Evolutionary conservation across 2,888 invertebrate genomes (phyloP), one percentile per base, ranked within the genome.

Genomic region (Opisthograptis luteolata): DNA sequence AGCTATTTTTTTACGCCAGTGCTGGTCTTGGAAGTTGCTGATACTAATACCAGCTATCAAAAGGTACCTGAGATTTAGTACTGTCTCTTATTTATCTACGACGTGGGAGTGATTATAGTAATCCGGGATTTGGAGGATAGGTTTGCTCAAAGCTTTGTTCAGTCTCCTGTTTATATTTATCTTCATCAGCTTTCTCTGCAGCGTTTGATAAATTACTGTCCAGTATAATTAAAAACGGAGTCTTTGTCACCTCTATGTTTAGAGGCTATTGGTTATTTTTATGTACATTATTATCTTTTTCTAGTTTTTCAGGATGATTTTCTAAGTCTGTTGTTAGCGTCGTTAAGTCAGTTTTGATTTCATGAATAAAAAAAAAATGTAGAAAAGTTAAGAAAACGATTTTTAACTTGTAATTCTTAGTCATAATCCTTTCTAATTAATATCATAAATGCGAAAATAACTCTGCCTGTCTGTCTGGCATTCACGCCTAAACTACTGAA

Each of bases 41-140:
- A 5, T 5, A 17, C 17, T 35, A 3, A 3, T 4, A 35, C 2
- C 3, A n/a, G 5, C 7, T 5, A n/a, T 9, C 2, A n/a, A n/a
- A n/a, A 15, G 2, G 10, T 17, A 12, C 27, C 12, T 13, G 20
- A 22, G 6, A 28, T 44, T 22, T 9, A 9, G 14, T 34, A 27
- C 35, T 41, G 12, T n/a, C 15, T 25, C 17, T 24, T 15, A 24
- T 41, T 25, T 24, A 24, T 48, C 3, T 9, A 7, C 7, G 30
- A 53, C 45, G 58, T 56, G 58, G 55, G 50, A 44, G 36, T 45
- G 54, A 47, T 58, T 50, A 41, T 39, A 35, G 20, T 43, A 44
- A 44, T 49, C 17, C 35, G 13, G 30, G 48, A 44, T 41, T 48
- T 28, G 36, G 35, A 30, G 30, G 24, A 36, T 43, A 32, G 43